These are phyloP conservation scores for Cephonodes hylas DNA, from an alignment of 2,888 invertebrate species.

Conservation along the genomic window DNA sequence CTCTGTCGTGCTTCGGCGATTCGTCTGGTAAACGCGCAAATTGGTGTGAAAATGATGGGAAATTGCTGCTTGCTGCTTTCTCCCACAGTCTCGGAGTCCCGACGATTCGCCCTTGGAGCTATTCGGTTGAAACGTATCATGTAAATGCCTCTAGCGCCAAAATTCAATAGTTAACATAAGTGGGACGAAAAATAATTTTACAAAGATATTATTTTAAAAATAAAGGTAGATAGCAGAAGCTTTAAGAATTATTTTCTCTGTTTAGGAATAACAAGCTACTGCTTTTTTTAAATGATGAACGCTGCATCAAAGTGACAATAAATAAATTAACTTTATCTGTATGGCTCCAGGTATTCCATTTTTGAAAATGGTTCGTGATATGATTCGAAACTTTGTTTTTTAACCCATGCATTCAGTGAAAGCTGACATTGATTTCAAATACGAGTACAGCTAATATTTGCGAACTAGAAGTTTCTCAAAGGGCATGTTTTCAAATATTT, in stretches of 20 bases:
- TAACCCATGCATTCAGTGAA: constrained; percentile 55
- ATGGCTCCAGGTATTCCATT: too few relatives aligned
- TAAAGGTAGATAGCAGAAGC: too few relatives aligned
- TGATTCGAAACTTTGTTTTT: too few relatives aligned
- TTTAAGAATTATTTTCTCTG: too few relatives aligned
- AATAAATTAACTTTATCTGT: too few relatives aligned
- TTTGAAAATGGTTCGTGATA: too few relatives aligned
- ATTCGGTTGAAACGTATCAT: constrained; percentile 54
- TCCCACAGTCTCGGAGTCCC: constrained; percentile 17
- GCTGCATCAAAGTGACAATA: too few relatives aligned
- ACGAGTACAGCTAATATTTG: constrained; percentile 19
- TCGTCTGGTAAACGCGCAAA: constrained; percentile 57
- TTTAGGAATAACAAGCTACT: too few relatives aligned
- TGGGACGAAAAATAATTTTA: too few relatives aligned
- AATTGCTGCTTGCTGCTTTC: constrained; percentile 45
- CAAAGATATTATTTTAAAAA: too few relatives aligned
- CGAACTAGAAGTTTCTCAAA: neutral
- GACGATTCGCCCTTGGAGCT: constrained; percentile 34
- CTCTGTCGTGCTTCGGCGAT: constrained; percentile 30
- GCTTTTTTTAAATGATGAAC: too few relatives aligned
- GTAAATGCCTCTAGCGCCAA: constrained; percentile 21
- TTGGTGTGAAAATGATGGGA: constrained; percentile 52
- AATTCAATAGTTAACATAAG: too few relatives aligned
- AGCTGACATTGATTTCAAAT: constrained; percentile 25
- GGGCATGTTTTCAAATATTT: constrained; percentile 14